Base-by-base conservation (phyloP, 2,888 invertebrate genomes). In the Balanococcus diminutus region DNA sequence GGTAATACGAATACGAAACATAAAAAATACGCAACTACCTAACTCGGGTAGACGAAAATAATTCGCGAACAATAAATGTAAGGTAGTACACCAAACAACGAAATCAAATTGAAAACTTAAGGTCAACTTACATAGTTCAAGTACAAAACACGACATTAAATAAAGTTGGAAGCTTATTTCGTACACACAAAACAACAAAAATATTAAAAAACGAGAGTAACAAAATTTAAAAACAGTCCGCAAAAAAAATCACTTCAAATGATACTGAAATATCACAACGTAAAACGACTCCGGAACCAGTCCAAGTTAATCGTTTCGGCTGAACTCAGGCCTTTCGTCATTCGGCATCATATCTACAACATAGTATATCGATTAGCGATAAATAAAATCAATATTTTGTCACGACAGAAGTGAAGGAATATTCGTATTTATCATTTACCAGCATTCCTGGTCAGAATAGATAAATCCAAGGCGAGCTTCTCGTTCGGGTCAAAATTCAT, bases 401-500 rank as follows among this genome's bases (percentile, higher is more conserved):
- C 2, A n/a, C 46, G 16, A 46, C 14, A 46, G n/a, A n/a, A 0
- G 16, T 16, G n/a, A 46, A n/a, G n/a, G n/a, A n/a, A n/a, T n/a
- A n/a, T n/a, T n/a, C n/a, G n/a, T n/a, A n/a, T n/a, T n/a, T n/a
- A n/a, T 28, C 2, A 79, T 1, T 28, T 36, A 72, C 84, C 42
- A 8, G 84, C 32, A 31, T 84, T 84, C 9, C 3, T 22, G 0
- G 72, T 84, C 25, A 86, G 67, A 6, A 56, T 82, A 25, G 81
- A 81, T 32, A 81, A 61, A 39, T 81, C 61, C 67, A 81, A 36
- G 14, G 19, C 36, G 2, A 61, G 25, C 31, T 61, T 56, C 8
- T 86, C 86, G 4, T 28, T 39, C 8, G 82, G 81, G 11, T 81
- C 61, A 28, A 86, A 86, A 67, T 86, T 81, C 11, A 32, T n/a